Conservation (phyloP, 2,888 invertebrate species). For the Diarsia brunnea region DNA sequence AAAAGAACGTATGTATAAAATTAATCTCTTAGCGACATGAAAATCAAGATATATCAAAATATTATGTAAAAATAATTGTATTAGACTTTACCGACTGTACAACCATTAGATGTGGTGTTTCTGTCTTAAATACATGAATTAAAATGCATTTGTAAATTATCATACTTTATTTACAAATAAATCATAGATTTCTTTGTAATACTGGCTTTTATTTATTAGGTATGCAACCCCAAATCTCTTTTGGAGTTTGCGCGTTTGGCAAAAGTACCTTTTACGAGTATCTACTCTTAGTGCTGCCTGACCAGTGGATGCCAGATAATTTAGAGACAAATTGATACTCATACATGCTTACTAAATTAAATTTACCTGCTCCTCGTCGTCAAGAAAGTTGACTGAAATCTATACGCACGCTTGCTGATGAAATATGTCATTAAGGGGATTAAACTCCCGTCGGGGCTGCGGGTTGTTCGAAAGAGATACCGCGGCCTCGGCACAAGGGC, state of each 20-base stretch:
- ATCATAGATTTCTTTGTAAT: constrained; percentile 42
- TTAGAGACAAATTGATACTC: background rate
- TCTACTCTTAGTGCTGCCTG: background rate
- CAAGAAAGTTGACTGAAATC: background rate
- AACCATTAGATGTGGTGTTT: constrained; percentile 14
- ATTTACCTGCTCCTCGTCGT: background rate
- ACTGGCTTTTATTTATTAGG: constrained; percentile 25
- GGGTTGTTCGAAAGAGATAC: too few relatives aligned
- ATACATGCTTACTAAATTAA: background rate
- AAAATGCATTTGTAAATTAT: constrained; percentile 21
- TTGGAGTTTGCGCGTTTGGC: background rate
- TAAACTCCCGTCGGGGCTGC: too few relatives aligned
- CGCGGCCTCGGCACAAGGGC: too few relatives aligned
- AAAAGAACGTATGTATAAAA: background rate
- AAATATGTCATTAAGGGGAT: background rate
- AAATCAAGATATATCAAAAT: constrained; percentile 3
- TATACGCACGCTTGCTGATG: background rate
- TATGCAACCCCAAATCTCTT: background rate
- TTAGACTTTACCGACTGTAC: constrained; percentile 4
- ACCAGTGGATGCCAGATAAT: background rate
- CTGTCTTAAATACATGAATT: constrained; percentile 6
- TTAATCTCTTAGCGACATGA: constrained; percentile 9
- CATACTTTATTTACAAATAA: constrained; percentile 50
- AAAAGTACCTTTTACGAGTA: background rate
- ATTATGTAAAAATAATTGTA: constrained; percentile 1